A percentile compares a stretch with the other conserved stretches of the same genome.
Conservation (phyloP, 2,113 vertebrate species). For the Casuarius casuarius region DNA sequence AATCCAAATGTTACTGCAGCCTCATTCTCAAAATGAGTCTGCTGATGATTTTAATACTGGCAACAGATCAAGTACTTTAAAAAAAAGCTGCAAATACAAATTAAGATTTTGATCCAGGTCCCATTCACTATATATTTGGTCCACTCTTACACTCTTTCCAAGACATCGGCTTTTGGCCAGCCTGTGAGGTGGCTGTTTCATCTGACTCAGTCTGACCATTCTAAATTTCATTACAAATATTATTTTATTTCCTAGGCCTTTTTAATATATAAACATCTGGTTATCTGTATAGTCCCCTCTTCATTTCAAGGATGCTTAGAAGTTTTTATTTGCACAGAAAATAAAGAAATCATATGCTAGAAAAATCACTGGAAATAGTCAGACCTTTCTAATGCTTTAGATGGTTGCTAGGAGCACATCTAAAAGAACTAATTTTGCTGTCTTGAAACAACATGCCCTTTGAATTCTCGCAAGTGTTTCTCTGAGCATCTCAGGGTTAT, state of each 20-base stretch:
- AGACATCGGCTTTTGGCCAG: not conserved
- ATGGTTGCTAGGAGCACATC: not conserved
- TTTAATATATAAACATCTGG: not conserved
- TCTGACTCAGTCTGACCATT: not conserved
- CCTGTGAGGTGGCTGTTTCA: not conserved
- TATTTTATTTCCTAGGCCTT: not conserved
- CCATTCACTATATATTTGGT: not conserved
- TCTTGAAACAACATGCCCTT: not conserved
- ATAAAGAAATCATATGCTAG: not conserved
- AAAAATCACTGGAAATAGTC: not conserved
- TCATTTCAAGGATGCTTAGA: not conserved
- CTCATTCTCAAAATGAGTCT: not conserved
- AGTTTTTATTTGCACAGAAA: not conserved
- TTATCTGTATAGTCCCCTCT: not conserved
- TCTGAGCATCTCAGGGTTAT: not conserved
- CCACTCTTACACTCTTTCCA: not conserved
- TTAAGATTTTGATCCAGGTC: not conserved
- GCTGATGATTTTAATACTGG: not conserved
- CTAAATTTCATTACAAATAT: not conserved
- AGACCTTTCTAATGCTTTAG: not conserved
- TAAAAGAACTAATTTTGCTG: not conserved
- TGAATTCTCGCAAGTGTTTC: not conserved
- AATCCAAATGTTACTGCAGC: not conserved
- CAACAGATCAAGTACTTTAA: not conserved
- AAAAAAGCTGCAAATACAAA: not conserved